Percentiles rank a stretch among this genome's conserved stretches.
Evolutionary conservation across 2,113 vertebrate species (phyloP).

Genomic region (Cryptomyrus ogoouensis): DNA sequence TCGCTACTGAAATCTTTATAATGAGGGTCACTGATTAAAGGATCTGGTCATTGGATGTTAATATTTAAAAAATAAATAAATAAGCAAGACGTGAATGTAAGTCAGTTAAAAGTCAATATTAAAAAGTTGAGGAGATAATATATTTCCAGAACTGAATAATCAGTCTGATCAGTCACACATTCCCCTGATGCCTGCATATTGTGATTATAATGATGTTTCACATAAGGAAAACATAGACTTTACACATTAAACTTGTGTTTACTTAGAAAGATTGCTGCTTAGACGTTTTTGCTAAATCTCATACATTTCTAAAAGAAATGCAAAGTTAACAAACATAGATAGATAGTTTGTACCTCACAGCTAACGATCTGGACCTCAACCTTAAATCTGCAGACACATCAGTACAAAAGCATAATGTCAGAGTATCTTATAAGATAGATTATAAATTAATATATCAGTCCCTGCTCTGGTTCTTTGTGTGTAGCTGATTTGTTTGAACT

Average conservation of each 20-base stretch:
- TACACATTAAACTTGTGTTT: neutral
- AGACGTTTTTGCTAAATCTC: neutral
- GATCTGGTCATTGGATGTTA: neutral
- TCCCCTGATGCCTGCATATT: neutral
- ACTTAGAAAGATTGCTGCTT: neutral
- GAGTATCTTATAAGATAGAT: neutral
- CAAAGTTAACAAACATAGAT: neutral
- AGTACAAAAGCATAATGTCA: neutral
- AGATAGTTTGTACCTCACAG: neutral
- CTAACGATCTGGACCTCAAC: neutral
- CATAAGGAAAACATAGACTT: neutral
- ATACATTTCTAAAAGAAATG: neutral
- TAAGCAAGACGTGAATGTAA: neutral
- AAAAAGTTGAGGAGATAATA: neutral
- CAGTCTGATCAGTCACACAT: neutral
- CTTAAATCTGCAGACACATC: neutral
- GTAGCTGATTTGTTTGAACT: neutral
- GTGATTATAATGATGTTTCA: neutral
- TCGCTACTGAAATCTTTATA: neutral
- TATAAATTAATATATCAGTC: neutral
- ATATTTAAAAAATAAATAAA: neutral
- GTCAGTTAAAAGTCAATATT: neutral
- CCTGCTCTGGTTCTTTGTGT: neutral
- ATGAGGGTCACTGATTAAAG: neutral
- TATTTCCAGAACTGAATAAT: neutral